These are phyloP conservation scores for Schizopygopsis malacanthus DNA, from an alignment of 2,797 vertebrate species.

Conservation along the genomic window DNA sequence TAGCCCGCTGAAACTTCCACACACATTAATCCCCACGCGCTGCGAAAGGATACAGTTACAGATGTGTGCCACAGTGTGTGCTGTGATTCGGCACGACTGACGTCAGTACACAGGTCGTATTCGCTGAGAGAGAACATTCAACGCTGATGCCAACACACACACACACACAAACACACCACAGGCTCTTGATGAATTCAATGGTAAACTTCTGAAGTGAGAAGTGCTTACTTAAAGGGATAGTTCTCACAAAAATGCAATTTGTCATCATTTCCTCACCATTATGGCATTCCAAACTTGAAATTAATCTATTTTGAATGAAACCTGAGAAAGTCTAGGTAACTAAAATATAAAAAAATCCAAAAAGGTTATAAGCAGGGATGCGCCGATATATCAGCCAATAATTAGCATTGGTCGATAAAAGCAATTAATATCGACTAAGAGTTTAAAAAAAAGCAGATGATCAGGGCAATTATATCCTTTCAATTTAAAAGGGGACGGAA, in stretches of 20 bases:
- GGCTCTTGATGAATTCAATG: conserved; percentile 34
- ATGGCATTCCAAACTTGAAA: background rate
- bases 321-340: background rate
- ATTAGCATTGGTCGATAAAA: background rate
- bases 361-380: background rate
- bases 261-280: background rate
- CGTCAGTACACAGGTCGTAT: conserved; percentile 65
- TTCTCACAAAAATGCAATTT: background rate
- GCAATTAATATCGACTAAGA: background rate
- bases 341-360: background rate
- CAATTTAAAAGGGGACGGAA: background rate
- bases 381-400: background rate
- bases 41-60: conserved; percentile 59
- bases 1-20: conserved; percentile 54
- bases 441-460: background rate
- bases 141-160: conserved; percentile 30
- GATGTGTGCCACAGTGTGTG: conserved; percentile 58
- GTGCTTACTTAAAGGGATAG: background rate
- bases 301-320: background rate
- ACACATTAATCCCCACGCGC: conserved; percentile 22
- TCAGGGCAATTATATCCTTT: background rate
- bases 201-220: conserved; percentile 19
- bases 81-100: conserved; percentile 55
- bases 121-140: conserved; percentile 55
- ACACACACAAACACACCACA: background rate